Base-by-base conservation (phyloP, 2,113 vertebrate genomes). In the Nesospiza acunhae region DNA sequence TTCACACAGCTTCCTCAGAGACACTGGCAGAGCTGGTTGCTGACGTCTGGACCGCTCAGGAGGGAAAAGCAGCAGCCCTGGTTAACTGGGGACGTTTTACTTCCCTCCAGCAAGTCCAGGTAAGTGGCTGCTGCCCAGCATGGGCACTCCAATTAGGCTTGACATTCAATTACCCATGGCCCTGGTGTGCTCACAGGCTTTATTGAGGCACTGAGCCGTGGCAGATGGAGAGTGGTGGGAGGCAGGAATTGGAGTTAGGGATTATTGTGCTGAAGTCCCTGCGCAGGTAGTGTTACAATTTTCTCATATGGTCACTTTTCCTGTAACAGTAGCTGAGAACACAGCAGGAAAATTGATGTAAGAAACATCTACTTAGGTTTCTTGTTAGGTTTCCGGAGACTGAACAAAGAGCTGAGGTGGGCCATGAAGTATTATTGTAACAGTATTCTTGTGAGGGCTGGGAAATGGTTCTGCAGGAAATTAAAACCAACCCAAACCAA, bases 101-200 rank as follows among this genome's bases (percentile, higher is more conserved):
- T 62, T 99, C 99, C 39, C 98, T 99, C 60, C 98, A 99, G 84
- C 99, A 99, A 90, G 99, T 98, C 6, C 99, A 99, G 99, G 99
- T 99, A 92, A 69, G 74, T 37, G 28, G n/a, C 33, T 72, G 15
- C 16, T n/a, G 19, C 17, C 21, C 8, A 58, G 41, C 30, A 26
- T 1, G 20, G 41, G 24, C 15, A 11, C 18, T 10, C 28, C 31
- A 52, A 4, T 35, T 8, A 31, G 64, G 52, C 0, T 70, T 58
- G 8, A n/a, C 4, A 3, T n/a, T 53, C 24, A 28, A 7, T 26
- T n/a, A 39, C 12, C 18, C 15, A 0, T 3, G 27, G 62, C 67
- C 1, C 0, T 13, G 2, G 33, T 1, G n/a, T 9, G 37, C 49
- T 84, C 52, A 1, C 15, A 9, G 60, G 16, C 18, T 53, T 23